phyloP scores from a whole-genome alignment of 2,888 invertebrate genomes.

The Helobdella robusta region DNA sequence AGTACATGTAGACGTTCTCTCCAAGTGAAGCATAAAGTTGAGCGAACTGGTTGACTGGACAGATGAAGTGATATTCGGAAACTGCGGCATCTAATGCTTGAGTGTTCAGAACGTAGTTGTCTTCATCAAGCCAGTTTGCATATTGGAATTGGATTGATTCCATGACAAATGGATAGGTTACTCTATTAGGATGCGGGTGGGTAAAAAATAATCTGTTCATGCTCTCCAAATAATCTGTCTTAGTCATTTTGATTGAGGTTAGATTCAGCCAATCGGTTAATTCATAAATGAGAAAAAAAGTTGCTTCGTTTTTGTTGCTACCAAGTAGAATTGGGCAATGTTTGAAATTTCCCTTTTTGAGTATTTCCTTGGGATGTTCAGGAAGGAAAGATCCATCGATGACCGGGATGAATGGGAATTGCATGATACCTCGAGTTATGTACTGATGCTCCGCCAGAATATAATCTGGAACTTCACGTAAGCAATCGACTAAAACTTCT shows the following conservation, averaged over 20 bases:
- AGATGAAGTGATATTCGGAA: conserved; percentile 87
- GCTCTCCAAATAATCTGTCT: conserved; percentile 67
- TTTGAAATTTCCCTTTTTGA: conserved; percentile 75
- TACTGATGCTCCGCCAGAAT: conserved; percentile 33
- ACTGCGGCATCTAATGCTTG: conserved; percentile 82
- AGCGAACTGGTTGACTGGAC: conserved; percentile 86
- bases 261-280: conserved; percentile 48
- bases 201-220: conserved; percentile 74
- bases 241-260: conserved; percentile 56
- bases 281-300: conserved; percentile 86
- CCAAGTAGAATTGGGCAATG: conserved; percentile 84
- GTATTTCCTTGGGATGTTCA: conserved; percentile 60
- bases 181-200: conserved; percentile 45
- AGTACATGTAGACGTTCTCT: conserved; percentile 78
- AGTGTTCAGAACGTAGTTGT: conserved; percentile 71
- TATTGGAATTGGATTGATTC: conserved; percentile 87
- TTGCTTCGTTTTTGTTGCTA: conserved; percentile 82
- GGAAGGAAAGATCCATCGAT: conserved; percentile 85
- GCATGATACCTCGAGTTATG: conserved; percentile 57
- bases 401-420: conserved; percentile 86
- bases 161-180: conserved; percentile 61
- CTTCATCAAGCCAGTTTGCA: conserved; percentile 78
- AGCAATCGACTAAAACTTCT: conserved; percentile 31
- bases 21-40: conserved; percentile 77
- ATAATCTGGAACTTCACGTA: conserved; percentile 31